Base-by-base conservation (phyloP, 2,888 invertebrate species). In the Monopis laevigella region DNA sequence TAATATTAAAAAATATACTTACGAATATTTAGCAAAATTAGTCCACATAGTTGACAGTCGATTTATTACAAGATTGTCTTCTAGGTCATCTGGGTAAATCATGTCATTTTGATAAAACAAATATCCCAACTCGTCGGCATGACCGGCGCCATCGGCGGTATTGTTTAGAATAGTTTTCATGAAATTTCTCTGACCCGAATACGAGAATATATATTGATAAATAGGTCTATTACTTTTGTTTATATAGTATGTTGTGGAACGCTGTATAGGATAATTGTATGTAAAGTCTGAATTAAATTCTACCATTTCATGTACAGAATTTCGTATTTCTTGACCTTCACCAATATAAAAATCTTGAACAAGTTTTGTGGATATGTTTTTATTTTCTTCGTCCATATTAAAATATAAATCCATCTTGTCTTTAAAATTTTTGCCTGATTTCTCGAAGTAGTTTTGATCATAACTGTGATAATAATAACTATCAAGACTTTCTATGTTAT, bases 11-110 rank as follows among this genome's bases (percentile, higher is more conserved):
- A 26, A 18, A 8, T 21, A 8, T 14, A 49, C 52, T 35, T 53
- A 73, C 74, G 65, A 54, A 38, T 55, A 60, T 52, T 72, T 74
- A 0, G 53, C 68, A 40, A 72, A 73, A 43, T 74, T 74, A 0
- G 74, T 58, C 73, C 73, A 74, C 55, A 74, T 52, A 0, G 56
- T 56, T 1, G 71, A 72, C 47, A 74, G 59, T 13, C 58, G 54
- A 40, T 71, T 59, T 19, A 66, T 56, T 0, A 57, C 43, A 2
- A 62, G 40, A 50, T 61, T 51, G 49, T 74, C 74, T 12, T 51
- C 45, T 36, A 54, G 46, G 2, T 42, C 19, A 1, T 50, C 45
- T 1, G 52, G 49, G 3, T 46, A 46, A 2, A 48, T 47, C 2
- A 50, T 39, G 3, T 17, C 21, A 0, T 8, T 6, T 21, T 39